Base-by-base conservation (phyloP, 2,888 invertebrate genomes). In the Carterocephalus palaemon region DNA sequence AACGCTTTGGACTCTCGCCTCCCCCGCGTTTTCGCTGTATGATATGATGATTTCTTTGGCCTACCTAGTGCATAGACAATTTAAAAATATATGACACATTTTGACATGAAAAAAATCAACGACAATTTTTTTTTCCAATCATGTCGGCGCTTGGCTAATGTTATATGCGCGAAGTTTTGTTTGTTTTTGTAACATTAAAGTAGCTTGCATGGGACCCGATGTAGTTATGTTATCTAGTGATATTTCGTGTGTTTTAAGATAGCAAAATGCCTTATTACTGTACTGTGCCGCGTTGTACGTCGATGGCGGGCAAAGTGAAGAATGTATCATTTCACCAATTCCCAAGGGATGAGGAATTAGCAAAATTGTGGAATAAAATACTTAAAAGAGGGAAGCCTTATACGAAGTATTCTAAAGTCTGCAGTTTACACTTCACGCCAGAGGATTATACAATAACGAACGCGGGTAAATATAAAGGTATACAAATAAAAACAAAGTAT, bases 401-500 rank as follows among this genome's bases (percentile, higher is more conserved):
- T 48, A 87, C 87, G 0, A 87, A 86, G 54, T 87, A 87, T 56
- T 87, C 87, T 1, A 87, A 87, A 79, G 87, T 87, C 15, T 87
- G 87, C 57, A 87, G 87, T 55, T 63, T 85, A 51, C 87, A 87
- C 57, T 87, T 87, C 49, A 85, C 67, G 33, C 64, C 79, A 0
- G 80, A 76, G 29, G 87, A 87, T 60, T 87, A 86, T 49, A 85
- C 77, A 1, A 70, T 84, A 19, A 84, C 86, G 1, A 82, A 74
- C 52, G 75, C 80, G 8, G 83, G 82, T 15, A 84, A 82, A 70
- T 83, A 84, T 54, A 84, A 85, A 67, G 87, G 86, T 86, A 75
- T 31, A 31, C 26, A 22, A 28, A 28, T 36, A 34, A 10, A 9
- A 5, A 19, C n/a, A 10, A 7, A 3, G 22, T 23, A 19, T 12